Percentiles rank a stretch among this genome's conserved stretches.
phyloP scores from a whole-genome alignment of 2,797 vertebrate species.

The Betta splendens region DNA sequence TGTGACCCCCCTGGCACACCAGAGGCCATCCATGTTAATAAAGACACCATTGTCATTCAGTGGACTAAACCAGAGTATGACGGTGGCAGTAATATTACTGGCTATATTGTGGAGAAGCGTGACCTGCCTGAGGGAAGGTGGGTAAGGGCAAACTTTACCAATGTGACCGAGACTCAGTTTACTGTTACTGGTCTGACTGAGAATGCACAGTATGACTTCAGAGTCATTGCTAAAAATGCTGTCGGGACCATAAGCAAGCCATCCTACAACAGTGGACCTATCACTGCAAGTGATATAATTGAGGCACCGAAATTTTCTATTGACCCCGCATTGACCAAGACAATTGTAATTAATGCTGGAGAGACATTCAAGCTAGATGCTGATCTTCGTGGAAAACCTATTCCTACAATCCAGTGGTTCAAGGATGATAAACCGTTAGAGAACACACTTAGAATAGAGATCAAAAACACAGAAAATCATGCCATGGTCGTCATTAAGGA shows the following conservation, averaged over 20 bases:
- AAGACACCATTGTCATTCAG: constrained; percentile 90
- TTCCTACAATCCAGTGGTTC: constrained; percentile 93
- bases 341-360: constrained; percentile 90
- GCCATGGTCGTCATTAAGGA: constrained; percentile 94
- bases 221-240: constrained; percentile 97
- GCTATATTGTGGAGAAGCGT: constrained; percentile 96
- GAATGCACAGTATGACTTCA: constrained; percentile 96
- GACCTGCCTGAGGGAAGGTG: constrained; percentile 97
- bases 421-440: constrained; percentile 92
- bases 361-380: constrained; percentile 95
- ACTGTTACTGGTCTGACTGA: constrained; percentile 93
- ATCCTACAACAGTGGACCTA: constrained; percentile 96
- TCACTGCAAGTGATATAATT: constrained; percentile 92
- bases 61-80: constrained; percentile 98
- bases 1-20: constrained; percentile 96
- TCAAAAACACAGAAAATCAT: constrained; percentile 92
- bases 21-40: constrained; percentile 91
- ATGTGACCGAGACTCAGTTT: constrained; percentile 96
- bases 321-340: constrained; percentile 94
- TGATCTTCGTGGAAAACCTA: constrained; percentile 92
- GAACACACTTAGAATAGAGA: constrained; percentile 89
- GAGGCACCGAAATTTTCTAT: constrained; percentile 95
- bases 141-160: constrained; percentile 97
- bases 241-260: constrained; percentile 94
- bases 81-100: constrained; percentile 95